Percentiles rank a stretch among this genome's conserved stretches.
These are phyloP conservation scores for Gymnobelideus leadbeateri DNA, from an alignment of 2,113 vertebrate species.

Conservation along the genomic window DNA sequence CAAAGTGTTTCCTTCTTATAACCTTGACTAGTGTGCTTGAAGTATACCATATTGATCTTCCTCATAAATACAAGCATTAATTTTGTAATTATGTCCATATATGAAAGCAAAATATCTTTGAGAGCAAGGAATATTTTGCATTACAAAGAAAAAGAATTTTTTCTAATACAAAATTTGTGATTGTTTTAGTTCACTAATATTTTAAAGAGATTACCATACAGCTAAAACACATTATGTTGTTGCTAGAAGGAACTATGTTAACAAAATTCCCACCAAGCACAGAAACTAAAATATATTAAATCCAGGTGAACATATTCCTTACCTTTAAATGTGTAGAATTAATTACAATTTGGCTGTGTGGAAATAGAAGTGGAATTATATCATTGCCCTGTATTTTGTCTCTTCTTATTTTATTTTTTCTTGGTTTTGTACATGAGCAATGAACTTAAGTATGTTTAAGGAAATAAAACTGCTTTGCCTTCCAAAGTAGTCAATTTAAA, in stretches of 20 bases:
- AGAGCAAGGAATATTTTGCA: background rate
- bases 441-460: slow-evolving; percentile 17
- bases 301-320: background rate
- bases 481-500: background rate
- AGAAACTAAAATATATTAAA: background rate
- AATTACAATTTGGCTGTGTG: background rate
- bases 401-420: slow-evolving; percentile 20
- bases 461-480: slow-evolving; percentile 2
- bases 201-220: background rate
- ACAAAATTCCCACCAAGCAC: background rate
- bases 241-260: slow-evolving; percentile 21
- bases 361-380: background rate
- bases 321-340: slow-evolving; percentile 17
- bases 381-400: background rate
- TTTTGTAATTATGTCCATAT: background rate
- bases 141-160: slow-evolving; percentile 23
- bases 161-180: background rate
- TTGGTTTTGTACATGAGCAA: slow-evolving; percentile 33
- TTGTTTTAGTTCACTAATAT: background rate
- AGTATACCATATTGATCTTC: background rate
- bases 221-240: background rate
- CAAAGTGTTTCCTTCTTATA: background rate
- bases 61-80: background rate
- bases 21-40: background rate
- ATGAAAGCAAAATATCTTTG: background rate